Base-by-base conservation (phyloP, 2,113 vertebrate species). In the Herpetotheres cachinnans region DNA sequence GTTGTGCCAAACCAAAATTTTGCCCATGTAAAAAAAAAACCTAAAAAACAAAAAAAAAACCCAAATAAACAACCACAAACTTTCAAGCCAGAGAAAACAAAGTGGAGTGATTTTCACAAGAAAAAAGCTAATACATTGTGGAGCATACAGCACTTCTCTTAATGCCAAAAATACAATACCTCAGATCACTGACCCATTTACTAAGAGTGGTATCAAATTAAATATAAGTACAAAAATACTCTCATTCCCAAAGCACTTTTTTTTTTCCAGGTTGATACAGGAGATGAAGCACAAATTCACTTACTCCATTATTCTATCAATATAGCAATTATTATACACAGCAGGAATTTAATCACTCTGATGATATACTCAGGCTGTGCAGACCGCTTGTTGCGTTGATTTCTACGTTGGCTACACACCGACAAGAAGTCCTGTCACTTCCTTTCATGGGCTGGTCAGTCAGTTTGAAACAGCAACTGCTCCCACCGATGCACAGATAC, bases 311-410 rank as follows among this genome's bases (percentile, higher is more conserved):
- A 73, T 79, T 91, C 86, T 85, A 80, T 82, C 94, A 79, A 65
- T 81, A 76, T 16, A 93, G 89, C 88, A 95, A 94, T 95, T 95
- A 95, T 71, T 89, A 67, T 20, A 84, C 90, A 84, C 97, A 97
- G 95, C 89, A 92, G 92, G 89, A 95, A 91, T 86, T 91, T 76
- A 95, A 94, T 87, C 91, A 72, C 81, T 79, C 77, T 90, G 77
- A 19, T 69, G 79, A 63, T 38, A 47, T 2, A 46, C 30, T 78
- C 36, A 8, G 82, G 36, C 76, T 74, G 55, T 59, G 54, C 65
- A 79, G 58, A 62, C 6, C 0, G 0, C 78, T 86, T 34, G 30
- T 36, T 81, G 72, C 30, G 61, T 86, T 3, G 3, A 42, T 66
- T 72, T 52, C 49, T 52, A 34, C 11, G 4, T 13, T 12, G 5